Evolutionary conservation across 2,113 vertebrate species (phyloP), one percentile per base, ranked within the genome.

Genomic region (Misgurnus mizolepis): DNA sequence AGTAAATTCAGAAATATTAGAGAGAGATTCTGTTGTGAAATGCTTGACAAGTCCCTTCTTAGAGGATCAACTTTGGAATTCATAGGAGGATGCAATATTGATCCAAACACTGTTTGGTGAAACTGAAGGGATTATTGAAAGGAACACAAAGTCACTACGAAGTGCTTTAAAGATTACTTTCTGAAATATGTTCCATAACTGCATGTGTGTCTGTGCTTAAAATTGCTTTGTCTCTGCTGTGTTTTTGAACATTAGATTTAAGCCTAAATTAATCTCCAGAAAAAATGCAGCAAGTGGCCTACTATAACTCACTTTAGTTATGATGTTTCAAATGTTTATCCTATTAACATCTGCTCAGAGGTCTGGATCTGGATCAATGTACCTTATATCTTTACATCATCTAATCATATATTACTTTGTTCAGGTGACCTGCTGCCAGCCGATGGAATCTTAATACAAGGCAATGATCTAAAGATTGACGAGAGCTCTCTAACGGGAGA

Each of bases 401-500:
- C 9, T 67, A 56, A 56, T 58, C 14, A 34, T 77, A 27, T 72
- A 71, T 88, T 22, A 18, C 0, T 0, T 75, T 4, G 70, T 80
- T 80, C 83, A 99, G 98, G 98, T 87, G 98, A 99, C 89, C 95
- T 99, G 9, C 95, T 99, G 43, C 98, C 98, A 79, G 88, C 97
- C 0, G 98, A 99, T 65, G 98, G 98, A 81, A 87, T 99, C 78
- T 94, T 98, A 89, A 98, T 99, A 88, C 97, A 99, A 90, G 97
- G 97, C 83, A 99, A 99, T 34, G 98, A 99, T 86, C 89, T 99
- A 82, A 98, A 99, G 89, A 98, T 99, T 14, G 98, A 99, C 7
- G 98, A 99, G 88, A 99, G 97, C 86, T 99, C 97, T 69, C 91
- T 99, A 89, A 99, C 98, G 0, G 98, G 98, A 78, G 98, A 99